Evolutionary conservation across 2,113 vertebrate species (phyloP), one percentile per base, ranked within the genome.

Genomic region (Scortum barcoo): DNA sequence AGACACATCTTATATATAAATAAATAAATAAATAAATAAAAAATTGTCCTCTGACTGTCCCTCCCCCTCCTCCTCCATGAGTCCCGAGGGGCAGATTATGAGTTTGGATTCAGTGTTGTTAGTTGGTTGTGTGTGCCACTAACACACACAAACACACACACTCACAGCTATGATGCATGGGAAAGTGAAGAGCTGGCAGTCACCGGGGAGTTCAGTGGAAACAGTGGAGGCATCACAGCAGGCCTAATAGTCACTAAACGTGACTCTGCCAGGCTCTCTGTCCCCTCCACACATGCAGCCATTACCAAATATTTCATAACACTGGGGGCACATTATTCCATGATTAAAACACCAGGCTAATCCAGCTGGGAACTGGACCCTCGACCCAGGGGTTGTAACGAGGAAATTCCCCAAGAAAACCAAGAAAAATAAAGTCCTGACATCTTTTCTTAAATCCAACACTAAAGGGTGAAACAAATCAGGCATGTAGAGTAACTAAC

Each of bases 131-230:
- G 33, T 60, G 61, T 46, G 30, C 36, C 26, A 0, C 10, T 36
- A 36, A 12, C 72, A 63, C 54, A 67, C 57, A 50, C 19, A 30
- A 42, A 51, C 16, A 26, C 19, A 61, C 33, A 62, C 46, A 65
- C 42, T n/a, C 22, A 16, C 4, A n/a, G 30, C 51, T 26, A 28
- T 80, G 78, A 82, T 79, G 76, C 75, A 68, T 93, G 90, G 86
- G 91, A 93, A 92, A 88, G 79, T 78, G 9, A 20, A 57, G 66
- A 78, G 46, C 68, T 84, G 80, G 86, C 87, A 84, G 75, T 86
- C 77, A 68, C 53, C 72, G 28, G 83, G 72, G 78, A 87, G 65
- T 28, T 66, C 7, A 38, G 62, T 66, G 78, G 80, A 68, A 87
- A 78, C n/a, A 76, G 83, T 42, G 68, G 65, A 26, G n/a, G 57